These are phyloP conservation scores for Arizona elegans DNA, from an alignment of 2,113 vertebrate genomes.

Conservation along the genomic window DNA sequence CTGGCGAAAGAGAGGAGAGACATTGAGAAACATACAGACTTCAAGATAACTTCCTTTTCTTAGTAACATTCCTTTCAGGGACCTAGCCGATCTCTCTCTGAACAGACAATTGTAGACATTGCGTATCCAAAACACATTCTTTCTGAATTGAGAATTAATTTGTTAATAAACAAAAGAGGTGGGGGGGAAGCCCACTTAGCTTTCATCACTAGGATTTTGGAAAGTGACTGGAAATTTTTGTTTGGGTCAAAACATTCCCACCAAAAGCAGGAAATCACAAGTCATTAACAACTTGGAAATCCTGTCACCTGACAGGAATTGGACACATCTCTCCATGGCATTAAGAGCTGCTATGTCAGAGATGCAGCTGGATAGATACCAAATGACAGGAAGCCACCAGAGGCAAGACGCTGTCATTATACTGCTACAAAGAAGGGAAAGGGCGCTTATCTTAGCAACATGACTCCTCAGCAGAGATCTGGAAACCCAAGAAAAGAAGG, in stretches of 20 bases:
- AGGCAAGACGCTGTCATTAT: not conserved
- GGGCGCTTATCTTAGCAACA: not conserved
- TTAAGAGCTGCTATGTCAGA: not conserved
- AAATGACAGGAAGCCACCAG: not conserved
- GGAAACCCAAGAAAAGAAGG: not conserved
- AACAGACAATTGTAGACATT: not conserved
- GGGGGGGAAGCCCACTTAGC: not conserved
- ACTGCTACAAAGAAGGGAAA: not conserved
- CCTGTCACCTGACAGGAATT: not conserved
- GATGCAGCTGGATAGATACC: not conserved
- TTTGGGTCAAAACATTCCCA: not conserved
- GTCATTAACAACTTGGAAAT: not conserved
- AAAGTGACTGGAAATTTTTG: slow-evolving; percentile 34
- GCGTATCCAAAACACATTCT: not conserved
- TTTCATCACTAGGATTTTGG: fast-evolving
- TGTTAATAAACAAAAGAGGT: not conserved
- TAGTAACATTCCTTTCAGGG: slow-evolving; percentile 21
- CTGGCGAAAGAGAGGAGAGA: slow-evolving; percentile 24
- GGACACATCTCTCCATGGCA: not conserved
- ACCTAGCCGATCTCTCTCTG: not conserved
- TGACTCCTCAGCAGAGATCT: not conserved
- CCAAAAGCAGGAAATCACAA: fast-evolving
- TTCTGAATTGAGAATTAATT: not conserved
- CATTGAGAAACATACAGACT: slow-evolving; percentile 16
- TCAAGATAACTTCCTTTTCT: slow-evolving; percentile 39